Conservation (phyloP, 1,140 invertebrate species). For the Triops cancriformis region DNA sequence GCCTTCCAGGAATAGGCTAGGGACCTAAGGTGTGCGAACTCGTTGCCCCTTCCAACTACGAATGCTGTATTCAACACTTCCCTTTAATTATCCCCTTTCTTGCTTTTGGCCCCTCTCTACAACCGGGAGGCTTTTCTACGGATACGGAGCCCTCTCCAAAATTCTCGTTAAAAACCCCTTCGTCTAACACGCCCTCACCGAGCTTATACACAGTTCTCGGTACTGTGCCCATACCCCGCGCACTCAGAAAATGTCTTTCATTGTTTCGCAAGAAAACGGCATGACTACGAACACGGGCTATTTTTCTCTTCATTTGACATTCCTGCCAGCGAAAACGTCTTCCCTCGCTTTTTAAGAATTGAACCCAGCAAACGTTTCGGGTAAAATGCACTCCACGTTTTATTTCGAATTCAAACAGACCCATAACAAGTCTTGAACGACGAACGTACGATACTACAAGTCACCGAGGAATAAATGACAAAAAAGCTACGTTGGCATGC, state of each 20-base stretch:
- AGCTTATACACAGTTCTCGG: neutral
- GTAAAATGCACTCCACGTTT: neutral
- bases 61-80: neutral
- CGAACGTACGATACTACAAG: too few relatives aligned
- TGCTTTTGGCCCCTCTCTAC: neutral
- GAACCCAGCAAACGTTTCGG: neutral
- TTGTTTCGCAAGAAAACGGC: conserved; percentile 13
- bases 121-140: neutral
- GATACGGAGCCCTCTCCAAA: conserved; percentile 2
- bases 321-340: neutral
- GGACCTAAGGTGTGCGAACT: neutral
- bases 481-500: too few relatives aligned
- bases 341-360: neutral
- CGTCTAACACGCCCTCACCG: neutral
- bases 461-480: too few relatives aligned
- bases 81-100: neutral
- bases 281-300: neutral
- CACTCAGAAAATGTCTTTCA: neutral
- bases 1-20: neutral
- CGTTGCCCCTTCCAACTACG: neutral
- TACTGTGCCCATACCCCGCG: neutral
- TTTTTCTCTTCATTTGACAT: neutral
- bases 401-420: neutral
- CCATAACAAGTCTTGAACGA: too few relatives aligned
- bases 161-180: neutral